Percentiles rank a stretch among this genome's conserved stretches.
Conservation (phyloP, 1,140 invertebrate species). For the Heliothis virescens region DNA sequence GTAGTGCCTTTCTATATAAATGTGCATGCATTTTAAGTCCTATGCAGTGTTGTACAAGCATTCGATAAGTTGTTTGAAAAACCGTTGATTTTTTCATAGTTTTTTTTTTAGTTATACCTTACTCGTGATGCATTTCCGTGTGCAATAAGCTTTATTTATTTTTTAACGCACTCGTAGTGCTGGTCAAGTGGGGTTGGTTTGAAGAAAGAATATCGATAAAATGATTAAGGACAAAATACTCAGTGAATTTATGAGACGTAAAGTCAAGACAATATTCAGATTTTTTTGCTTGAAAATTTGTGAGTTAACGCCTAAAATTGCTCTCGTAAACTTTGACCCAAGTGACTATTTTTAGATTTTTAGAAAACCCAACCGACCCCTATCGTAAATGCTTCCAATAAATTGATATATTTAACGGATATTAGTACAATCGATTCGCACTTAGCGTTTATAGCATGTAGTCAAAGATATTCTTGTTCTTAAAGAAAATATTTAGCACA, state of each 20-base stretch:
- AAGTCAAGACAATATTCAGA: neutral
- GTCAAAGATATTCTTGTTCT: slow-evolving; percentile 62
- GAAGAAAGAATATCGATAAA: neutral
- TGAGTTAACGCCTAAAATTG: slow-evolving; percentile 6
- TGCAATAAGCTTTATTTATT: slow-evolving; percentile 52
- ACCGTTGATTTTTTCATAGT: slow-evolving; percentile 43
- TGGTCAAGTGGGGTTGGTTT: slow-evolving; percentile 37
- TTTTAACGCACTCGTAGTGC: slow-evolving; percentile 45
- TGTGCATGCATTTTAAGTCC: slow-evolving; percentile 62
- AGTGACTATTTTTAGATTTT: neutral
- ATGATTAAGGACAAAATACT: neutral
- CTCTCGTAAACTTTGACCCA: slow-evolving; percentile 1
- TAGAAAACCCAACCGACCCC: slow-evolving; percentile 59
- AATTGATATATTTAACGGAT: slow-evolving; percentile 46
- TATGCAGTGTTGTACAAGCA: slow-evolving; percentile 57
- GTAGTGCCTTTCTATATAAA: slow-evolving; percentile 67
- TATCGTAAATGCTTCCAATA: slow-evolving; percentile 61
- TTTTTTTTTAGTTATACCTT: slow-evolving; percentile 52
- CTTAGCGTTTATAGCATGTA: slow-evolving; percentile 64
- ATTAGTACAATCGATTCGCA: slow-evolving; percentile 77
- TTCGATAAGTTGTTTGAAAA: slow-evolving; percentile 29
- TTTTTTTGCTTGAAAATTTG: neutral
- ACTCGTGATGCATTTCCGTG: slow-evolving; percentile 58
- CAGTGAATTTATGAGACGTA: no score
- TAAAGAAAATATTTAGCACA: no score